Evolutionary conservation across 2,888 invertebrate genomes (phyloP).

Genomic region (Apotomis betuletana): DNA sequence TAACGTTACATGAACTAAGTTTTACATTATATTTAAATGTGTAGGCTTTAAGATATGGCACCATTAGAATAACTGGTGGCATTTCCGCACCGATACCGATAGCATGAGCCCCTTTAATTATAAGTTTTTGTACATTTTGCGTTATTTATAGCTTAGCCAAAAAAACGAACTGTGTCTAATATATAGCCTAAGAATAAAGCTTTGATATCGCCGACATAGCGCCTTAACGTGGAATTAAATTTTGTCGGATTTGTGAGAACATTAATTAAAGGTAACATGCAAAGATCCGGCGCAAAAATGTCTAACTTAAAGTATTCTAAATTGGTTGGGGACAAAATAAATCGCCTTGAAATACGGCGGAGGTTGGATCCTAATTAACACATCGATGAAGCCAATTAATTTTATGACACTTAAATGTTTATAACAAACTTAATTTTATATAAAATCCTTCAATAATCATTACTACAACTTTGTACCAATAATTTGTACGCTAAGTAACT

Average conservation of each 20-base stretch:
- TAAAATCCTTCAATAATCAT: background rate
- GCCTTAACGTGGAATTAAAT: slow-evolving; percentile 2
- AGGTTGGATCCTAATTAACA: slow-evolving; percentile 27
- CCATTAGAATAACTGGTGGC: slow-evolving; percentile 52
- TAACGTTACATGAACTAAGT: slow-evolving; percentile 15
- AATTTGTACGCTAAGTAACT: background rate
- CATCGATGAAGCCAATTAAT: slow-evolving; percentile 19
- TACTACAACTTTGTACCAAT: background rate
- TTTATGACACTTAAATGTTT: slow-evolving; percentile 11
- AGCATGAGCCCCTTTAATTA: slow-evolving; percentile 52
- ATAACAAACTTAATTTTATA: slow-evolving; percentile 3
- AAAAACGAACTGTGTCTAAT: slow-evolving; percentile 51
- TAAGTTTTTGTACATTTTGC: slow-evolving; percentile 58
- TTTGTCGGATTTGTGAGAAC: slow-evolving; percentile 8
- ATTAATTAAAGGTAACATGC: slow-evolving; percentile 25
- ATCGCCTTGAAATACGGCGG: slow-evolving; percentile 9
- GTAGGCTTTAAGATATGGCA: slow-evolving; percentile 15
- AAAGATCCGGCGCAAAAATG: slow-evolving; percentile 11
- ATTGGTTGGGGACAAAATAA: slow-evolving; percentile 20
- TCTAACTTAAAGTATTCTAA: slow-evolving; percentile 2
- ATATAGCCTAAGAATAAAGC: slow-evolving; percentile 47
- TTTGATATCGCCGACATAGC: slow-evolving; percentile 54
- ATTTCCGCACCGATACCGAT: slow-evolving; percentile 57
- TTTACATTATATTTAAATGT: slow-evolving; percentile 23
- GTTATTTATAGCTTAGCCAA: slow-evolving; percentile 56